Conservation (phyloP, 2,797 vertebrate species). For the Galago senegalensis region DNA sequence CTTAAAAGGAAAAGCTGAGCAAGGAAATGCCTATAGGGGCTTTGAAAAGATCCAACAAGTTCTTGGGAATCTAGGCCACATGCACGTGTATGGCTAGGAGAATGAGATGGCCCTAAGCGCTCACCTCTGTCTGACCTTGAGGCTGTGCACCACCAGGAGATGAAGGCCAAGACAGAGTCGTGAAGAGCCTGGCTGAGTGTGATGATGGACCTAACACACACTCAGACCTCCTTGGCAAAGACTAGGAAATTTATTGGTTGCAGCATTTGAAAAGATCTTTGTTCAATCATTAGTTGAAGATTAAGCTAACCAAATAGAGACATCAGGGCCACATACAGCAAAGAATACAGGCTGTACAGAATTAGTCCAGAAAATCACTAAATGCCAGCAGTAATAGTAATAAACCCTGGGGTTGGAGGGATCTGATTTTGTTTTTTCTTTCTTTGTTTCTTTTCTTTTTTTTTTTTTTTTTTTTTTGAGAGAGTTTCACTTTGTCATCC, state of each 20-base stretch:
- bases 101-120: neutral
- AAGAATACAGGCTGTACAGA: neutral
- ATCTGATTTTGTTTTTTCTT: neutral
- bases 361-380: neutral
- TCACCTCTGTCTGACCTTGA: neutral
- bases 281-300: neutral
- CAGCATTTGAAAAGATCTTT: neutral
- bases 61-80: neutral
- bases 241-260: neutral
- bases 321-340: neutral
- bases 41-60: neutral
- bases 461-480: no score
- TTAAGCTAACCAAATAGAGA: neutral
- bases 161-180: neutral
- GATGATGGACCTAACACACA: neutral
- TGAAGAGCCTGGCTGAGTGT: neutral
- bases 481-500: no score
- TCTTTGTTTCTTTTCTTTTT: no score
- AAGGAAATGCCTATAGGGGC: neutral
- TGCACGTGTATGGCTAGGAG: neutral
- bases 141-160: neutral
- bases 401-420: neutral
- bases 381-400: neutral
- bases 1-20: neutral
- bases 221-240: neutral